Percentiles rank a stretch among this genome's conserved stretches.
Conservation (phyloP, 1,140 invertebrate species). For the Drosophila punjabiensis region DNA sequence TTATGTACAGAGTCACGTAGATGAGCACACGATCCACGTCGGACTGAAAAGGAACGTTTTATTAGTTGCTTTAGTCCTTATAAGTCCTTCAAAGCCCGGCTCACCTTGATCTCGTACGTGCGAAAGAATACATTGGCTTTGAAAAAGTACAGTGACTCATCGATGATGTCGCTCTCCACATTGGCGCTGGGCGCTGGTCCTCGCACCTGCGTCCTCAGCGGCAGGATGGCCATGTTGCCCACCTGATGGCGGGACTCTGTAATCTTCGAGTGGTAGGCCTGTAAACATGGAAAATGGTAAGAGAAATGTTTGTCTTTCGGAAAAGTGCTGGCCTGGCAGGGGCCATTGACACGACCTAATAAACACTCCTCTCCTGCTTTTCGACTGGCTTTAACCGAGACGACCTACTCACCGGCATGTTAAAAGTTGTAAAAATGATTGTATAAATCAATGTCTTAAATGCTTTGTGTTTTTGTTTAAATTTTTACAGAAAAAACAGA, state of each 20-base stretch:
- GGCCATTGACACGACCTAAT: neutral
- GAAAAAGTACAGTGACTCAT: constrained; percentile 98
- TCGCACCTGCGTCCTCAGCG: constrained; percentile 92
- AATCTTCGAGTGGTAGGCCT: constrained; percentile 98
- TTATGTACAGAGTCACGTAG: constrained; percentile 99
- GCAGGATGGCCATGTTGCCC: constrained; percentile 97
- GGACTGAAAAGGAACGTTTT: constrained; percentile 87
- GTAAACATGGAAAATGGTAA: constrained; percentile 47
- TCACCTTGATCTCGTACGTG: constrained; percentile 98
- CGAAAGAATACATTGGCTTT: constrained; percentile 99
- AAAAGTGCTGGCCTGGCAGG: constrained; percentile 11
- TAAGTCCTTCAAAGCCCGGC: neutral
- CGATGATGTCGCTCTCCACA: constrained; percentile 95
- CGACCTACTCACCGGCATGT: constrained; percentile 56
- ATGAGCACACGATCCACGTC: constrained; percentile 98
- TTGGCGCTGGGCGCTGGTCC: constrained; percentile 94
- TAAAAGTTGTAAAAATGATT: neutral
- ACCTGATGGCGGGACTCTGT: constrained; percentile 90
- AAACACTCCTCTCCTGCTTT: neutral
- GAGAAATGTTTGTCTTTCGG: neutral
- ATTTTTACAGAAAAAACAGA: constrained; percentile 17
- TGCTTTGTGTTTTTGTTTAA: neutral
- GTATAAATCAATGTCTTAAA: neutral
- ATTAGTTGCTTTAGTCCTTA: neutral
- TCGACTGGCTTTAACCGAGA: neutral